phyloP scores from a whole-genome alignment of 2,888 invertebrate genomes.

The Zygogramma bicolorata region DNA sequence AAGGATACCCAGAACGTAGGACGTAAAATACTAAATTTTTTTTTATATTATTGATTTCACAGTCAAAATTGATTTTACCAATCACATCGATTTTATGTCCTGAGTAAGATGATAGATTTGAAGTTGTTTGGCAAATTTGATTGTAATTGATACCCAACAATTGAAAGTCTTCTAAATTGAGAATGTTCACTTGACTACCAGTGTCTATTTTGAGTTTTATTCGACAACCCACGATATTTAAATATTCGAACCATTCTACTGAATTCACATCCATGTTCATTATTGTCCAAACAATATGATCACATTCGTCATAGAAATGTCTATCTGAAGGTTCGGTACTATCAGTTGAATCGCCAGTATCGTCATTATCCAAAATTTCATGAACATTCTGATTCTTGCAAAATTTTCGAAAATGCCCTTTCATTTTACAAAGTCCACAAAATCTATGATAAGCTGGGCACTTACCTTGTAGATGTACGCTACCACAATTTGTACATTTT shows the following conservation, averaged over 20 bases:
- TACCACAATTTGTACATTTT: not conserved
- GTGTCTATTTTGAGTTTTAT: not conserved
- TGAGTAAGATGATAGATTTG: not conserved
- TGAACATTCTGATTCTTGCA: not conserved
- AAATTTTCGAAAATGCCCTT: not conserved
- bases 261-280: not conserved
- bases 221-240: not conserved
- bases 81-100: not conserved
- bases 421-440: not conserved
- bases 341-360: not conserved
- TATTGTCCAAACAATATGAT: not conserved
- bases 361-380: not conserved
- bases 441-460: not conserved
- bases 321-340: not conserved
- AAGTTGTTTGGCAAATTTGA: not conserved
- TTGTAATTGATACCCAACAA: not conserved
- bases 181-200: not conserved
- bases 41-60: no score
- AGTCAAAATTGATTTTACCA: no score
- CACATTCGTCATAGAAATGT: not conserved
- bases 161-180: not conserved
- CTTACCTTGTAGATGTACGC: not conserved
- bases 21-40: no score
- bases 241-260: not conserved
- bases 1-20: no score